Evolutionary conservation across 2,113 vertebrate genomes (phyloP), one percentile per base, ranked within the genome.

Genomic region (Sander vitreus): DNA sequence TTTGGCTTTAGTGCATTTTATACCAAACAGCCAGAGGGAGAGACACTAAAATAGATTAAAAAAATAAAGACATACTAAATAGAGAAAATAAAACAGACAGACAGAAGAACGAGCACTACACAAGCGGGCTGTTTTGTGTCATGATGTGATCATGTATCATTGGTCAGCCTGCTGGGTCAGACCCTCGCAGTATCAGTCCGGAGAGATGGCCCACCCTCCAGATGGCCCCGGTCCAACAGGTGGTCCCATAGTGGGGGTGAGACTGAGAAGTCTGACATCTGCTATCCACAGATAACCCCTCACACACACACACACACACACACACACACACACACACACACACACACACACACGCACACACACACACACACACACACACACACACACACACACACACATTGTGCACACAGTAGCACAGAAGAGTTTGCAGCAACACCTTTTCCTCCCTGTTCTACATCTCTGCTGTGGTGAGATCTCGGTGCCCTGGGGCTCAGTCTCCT

Each of bases 211-310:
- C 59, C 85, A 67, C 51, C 43, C 54, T 95, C 91, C 93, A 95
- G 94, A 95, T 95, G 96, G 96, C 85, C 77, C 0, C 0, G 36
- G 87, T 91, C 91, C 91, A 94, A 92, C 95, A 96, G 95, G 95
- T 96, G 95, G 92, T 36, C 84, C 72, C 51, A 55, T 23, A 59
- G 71, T 25, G 84, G 91, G 85, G 92, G 90, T 76, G 62, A 88
- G 86, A 73, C 58, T 88, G 87, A 87, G 90, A 94, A 90, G 79
- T 89, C 87, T 94, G 94, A 94, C 94, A 95, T 95, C 94, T 95
- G 94, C 94, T 92, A 89, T 89, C 89, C 92, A 91, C 72, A 53
- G 82, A 88, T 87, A 89, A 86, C 82, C 75, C 51, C 75, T 66
- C 64, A 74, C 57, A 77, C 59, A 51, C 75, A 53, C 58, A 64